phyloP scores from a whole-genome alignment of 2,797 vertebrate species.

The Agapornis canus region DNA sequence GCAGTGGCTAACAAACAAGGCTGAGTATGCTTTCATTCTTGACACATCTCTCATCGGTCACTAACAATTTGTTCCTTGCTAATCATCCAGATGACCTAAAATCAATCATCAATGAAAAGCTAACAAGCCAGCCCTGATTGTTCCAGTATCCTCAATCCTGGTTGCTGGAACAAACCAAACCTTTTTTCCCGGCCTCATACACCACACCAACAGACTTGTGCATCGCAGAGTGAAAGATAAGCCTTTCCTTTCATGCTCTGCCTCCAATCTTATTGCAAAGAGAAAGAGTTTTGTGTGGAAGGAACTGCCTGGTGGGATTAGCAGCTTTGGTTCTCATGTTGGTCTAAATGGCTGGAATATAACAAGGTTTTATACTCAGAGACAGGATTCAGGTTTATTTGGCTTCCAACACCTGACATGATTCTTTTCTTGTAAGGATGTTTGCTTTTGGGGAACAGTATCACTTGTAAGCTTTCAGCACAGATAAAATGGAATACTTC shows the following conservation, averaged over 20 bases:
- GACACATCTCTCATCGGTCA: neutral
- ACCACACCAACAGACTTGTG: neutral
- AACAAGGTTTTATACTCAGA: neutral
- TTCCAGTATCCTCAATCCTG: neutral
- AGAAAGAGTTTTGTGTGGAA: neutral
- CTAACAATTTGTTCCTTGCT: slow-evolving; percentile 7
- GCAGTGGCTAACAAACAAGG: neutral
- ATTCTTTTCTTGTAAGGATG: neutral
- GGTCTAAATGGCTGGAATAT: neutral
- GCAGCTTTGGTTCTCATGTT: neutral
- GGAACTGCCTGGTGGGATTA: slow-evolving; percentile 1
- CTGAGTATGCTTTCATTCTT: neutral
- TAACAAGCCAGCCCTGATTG: neutral
- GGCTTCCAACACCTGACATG: neutral
- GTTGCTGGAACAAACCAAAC: neutral
- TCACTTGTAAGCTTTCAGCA: neutral
- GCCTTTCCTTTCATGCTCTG: neutral
- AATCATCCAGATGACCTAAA: neutral
- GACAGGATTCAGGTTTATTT: neutral
- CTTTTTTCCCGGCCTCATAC: neutral
- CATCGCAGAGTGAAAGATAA: neutral
- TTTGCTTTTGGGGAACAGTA: neutral
- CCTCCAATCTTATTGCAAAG: neutral
- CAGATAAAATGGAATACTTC: neutral
- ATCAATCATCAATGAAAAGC: slow-evolving; percentile 14